Conservation (phyloP, 2,888 invertebrate species). For the Chrysotoxum bicinctum region DNA sequence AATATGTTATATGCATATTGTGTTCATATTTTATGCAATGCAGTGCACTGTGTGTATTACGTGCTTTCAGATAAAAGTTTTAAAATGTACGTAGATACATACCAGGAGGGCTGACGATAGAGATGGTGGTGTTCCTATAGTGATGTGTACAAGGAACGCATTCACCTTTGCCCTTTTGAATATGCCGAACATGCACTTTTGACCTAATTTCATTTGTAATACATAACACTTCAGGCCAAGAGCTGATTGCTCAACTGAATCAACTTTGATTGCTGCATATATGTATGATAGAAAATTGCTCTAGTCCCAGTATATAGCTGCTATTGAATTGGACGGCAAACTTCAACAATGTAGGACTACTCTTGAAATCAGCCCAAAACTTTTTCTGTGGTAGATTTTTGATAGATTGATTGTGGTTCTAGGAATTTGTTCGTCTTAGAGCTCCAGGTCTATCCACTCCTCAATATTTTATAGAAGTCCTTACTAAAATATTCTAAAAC, state of each 20-base stretch:
- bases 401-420: not conserved
- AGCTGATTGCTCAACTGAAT: conserved; percentile 28
- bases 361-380: not conserved
- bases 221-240: conserved; percentile 9
- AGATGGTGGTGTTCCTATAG: not conserved
- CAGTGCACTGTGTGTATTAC: not conserved
- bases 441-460: not conserved
- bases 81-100: not conserved
- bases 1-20: conserved; percentile 5
- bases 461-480: not conserved
- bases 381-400: not conserved
- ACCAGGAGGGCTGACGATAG: not conserved
- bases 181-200: conserved; percentile 44
- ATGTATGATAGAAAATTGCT: conserved; percentile 7
- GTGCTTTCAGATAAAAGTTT: conserved; percentile 27
- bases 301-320: not conserved
- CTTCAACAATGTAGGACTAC: not conserved
- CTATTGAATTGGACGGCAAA: not conserved
- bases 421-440: not conserved
- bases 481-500: not conserved
- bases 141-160: conserved; percentile 23
- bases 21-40: conserved; percentile 27
- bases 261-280: conserved; percentile 28
- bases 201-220: conserved; percentile 47
- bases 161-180: conserved; percentile 42